Evolutionary conservation across 2,888 invertebrate genomes (phyloP).

Genomic region (Ormyrus pomaceus): DNA sequence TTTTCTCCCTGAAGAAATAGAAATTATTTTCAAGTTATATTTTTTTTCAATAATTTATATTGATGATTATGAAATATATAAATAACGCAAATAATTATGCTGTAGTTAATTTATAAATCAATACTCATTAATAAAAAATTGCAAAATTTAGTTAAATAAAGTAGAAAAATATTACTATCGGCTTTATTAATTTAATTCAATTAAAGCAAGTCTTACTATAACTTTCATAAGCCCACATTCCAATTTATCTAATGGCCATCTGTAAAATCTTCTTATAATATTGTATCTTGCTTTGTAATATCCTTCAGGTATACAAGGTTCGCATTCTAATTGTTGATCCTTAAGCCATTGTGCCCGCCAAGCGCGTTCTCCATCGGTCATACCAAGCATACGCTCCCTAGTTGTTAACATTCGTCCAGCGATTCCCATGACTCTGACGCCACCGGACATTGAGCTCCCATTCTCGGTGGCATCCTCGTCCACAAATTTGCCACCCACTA

Average conservation of each 20-base stretch:
- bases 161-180: no score
- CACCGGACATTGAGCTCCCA: conserved; percentile 70
- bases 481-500: conserved; percentile 33
- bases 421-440: conserved; percentile 85
- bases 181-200: no score
- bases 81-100: no score
- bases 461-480: background rate
- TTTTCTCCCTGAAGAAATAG: conserved; percentile 77
- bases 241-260: conserved; percentile 83
- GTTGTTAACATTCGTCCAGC: conserved; percentile 85
- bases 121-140: no score
- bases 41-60: no score
- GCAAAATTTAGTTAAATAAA: no score
- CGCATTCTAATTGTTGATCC: conserved; percentile 86
- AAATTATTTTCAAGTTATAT: no score
- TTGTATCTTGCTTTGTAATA: conserved; percentile 82
- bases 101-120: no score
- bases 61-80: no score
- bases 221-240: conserved; percentile 79
- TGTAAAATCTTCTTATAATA: conserved; percentile 86
- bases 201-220: conserved; percentile 77
- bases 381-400: conserved; percentile 88
- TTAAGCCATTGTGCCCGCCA: conserved; percentile 91
- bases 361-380: conserved; percentile 89
- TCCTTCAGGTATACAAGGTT: conserved; percentile 84